Base-by-base conservation (phyloP, 1,140 invertebrate genomes). In the Drosophila mayri region DNA sequence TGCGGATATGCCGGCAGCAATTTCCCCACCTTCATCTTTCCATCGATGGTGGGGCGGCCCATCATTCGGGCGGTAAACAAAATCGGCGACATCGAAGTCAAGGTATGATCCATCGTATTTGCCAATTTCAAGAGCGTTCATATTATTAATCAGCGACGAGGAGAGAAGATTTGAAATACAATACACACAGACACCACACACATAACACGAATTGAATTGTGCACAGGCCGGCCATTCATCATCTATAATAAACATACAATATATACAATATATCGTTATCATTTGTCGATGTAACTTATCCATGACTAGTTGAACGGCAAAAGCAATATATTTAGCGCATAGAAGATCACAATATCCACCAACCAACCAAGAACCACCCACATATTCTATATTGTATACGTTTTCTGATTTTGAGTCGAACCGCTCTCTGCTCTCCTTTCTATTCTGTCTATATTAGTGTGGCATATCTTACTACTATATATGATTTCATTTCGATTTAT, bases 1-100 rank as follows among this genome's bases (percentile, higher is more conserved):
- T 99, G 99, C 94, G 99, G 99, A 81, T 99, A 99, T 95, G 99
- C 98, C 76, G 99, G 99, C 49, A 97, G 98, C 61, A 99, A 99
- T 94, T 99, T 99, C 93, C 99, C 99, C 67, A 97, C 97, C 49
- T 96, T 98, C 92, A 99, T 99, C 92, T 99, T 99, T 93, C 99
- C 99, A 41, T 99, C 99, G 4, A 97, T 99, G 95, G 98, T 99
- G 54, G 99, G 99, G 63, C 94, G 99, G 91, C 99, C 99, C 10
- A 99, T 99, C 78, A 98, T 99, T 79, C 94, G 99, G 93, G 99
- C 99, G 43, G 96, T 97, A 64, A 98, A 98, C 92, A 99, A 99
- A 95, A 98, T 99, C 83, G 98, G 98, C 74, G 98, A 99, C 93
- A 99, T 99, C 76, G 98, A 99, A 96, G 96, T 99, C 11, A 99